Percentiles rank a stretch among this genome's conserved stretches.
Evolutionary conservation across 2,888 invertebrate genomes (phyloP).

Genomic region (Euclidia mi): DNA sequence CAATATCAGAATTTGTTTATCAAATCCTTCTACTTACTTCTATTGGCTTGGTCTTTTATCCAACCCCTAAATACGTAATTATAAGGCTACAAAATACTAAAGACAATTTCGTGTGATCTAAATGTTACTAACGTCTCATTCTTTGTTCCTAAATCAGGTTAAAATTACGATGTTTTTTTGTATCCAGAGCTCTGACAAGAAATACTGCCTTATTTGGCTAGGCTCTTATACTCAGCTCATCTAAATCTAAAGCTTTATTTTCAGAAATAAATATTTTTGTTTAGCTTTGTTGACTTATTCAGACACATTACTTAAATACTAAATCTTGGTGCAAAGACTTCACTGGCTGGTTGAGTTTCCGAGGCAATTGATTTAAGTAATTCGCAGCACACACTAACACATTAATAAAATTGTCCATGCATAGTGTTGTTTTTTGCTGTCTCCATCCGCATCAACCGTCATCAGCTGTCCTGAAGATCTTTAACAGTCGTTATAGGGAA

Average conservation of each 20-base stretch:
- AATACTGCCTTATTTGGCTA: slow-evolving; percentile 34
- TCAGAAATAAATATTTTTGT: not conserved
- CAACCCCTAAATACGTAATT: not conserved
- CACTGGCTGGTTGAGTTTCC: too few species aligned
- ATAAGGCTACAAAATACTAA: slow-evolving; percentile 5
- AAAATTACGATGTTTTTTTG: slow-evolving; percentile 48
- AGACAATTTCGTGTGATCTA: slow-evolving; percentile 21
- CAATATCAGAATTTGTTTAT: slow-evolving; percentile 40
- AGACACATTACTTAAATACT: too few species aligned
- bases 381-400: too few species aligned
- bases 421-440: too few species aligned
- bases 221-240: slow-evolving; percentile 22
- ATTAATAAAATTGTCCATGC: too few species aligned
- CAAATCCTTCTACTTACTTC: slow-evolving; percentile 18
- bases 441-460: too few species aligned
- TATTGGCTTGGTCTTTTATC: too few species aligned
- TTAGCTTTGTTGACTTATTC: too few species aligned
- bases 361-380: too few species aligned
- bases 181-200: slow-evolving; percentile 44
- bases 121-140: slow-evolving; percentile 28
- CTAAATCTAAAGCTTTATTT: not conserved
- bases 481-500: too few species aligned
- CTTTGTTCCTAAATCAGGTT: slow-evolving; percentile 49
- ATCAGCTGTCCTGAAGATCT: too few species aligned
- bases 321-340: too few species aligned